Evolutionary conservation across 2,797 vertebrate species (phyloP), one percentile per base, ranked within the genome.

Genomic region (Lagorchestes hirsutus): DNA sequence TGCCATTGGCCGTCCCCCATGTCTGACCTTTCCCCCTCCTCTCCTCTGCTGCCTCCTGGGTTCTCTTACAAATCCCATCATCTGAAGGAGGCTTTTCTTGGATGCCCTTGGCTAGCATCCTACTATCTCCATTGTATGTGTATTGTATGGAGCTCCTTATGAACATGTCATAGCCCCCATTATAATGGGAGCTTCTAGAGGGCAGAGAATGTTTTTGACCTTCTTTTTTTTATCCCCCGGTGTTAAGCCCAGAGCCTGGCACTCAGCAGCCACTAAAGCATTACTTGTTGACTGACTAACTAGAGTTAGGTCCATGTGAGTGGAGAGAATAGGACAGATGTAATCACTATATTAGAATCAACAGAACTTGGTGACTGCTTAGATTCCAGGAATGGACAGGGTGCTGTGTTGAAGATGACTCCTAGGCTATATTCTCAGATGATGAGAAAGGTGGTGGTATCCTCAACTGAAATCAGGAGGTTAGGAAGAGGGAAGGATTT

Each of bases 71-170:
- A n/a, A n/a, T n/a, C 34, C 62, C 14, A 4, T n/a, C 14, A n/a
- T 40, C 62, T 67, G 62, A 67, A 5, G 16, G 34, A 67, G 62
- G 16, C 14, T 34, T n/a, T 67, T 67, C 34, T n/a, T 4, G 14
- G 34, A 0, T 34, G 59, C 2, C 4, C 31, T 14, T 2, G 13
- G 2, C 31, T 16, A 4, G 14, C 5, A 1, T 14, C 14, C 28
- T n/a, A 1, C 34, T 34, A n/a, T 67, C 62, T n/a, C 34, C 31
- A 14, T 34, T 16, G 31, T 18, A 6, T 58, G 27, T 28, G 27
- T 58, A 8, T n/a, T 67, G 34, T n/a, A 5, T 67, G 34, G 31
- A 67, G 34, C 1, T n/a, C 5, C 0, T 67, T n/a, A n/a, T n/a
- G 1, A 4, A n/a, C 5, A 5, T 6, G 16, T 67, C 62, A 18